Conservation (phyloP, 2,113 vertebrate species). For the Spilogale gracilis region DNA sequence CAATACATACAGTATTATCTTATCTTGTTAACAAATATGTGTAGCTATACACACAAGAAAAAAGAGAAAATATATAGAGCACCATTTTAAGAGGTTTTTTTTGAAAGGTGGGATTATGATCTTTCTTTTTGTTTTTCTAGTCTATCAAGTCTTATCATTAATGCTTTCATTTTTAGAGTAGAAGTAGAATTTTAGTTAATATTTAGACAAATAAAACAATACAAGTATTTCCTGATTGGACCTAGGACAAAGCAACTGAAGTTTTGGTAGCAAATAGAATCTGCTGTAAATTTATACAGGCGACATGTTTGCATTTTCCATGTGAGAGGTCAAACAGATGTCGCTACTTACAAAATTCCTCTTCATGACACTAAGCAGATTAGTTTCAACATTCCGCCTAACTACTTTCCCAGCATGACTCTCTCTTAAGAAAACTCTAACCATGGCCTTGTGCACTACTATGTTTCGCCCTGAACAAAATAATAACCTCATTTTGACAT, state of each 20-base stretch:
- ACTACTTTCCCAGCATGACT: neutral
- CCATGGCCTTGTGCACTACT: neutral
- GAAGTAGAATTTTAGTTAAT: neutral
- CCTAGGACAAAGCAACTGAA: neutral
- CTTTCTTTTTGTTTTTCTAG: neutral
- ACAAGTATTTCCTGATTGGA: neutral
- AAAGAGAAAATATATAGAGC: neutral
- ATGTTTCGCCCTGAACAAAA: neutral
- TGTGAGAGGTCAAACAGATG: conserved; percentile 14
- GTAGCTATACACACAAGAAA: neutral
- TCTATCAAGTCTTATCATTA: conserved; percentile 10
- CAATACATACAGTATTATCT: neutral
- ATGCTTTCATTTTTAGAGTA: neutral
- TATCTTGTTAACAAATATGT: neutral
- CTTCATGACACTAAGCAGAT: conserved; percentile 25
- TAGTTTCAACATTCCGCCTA: conserved; percentile 13
- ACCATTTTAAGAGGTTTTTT: neutral
- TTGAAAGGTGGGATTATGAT: neutral
- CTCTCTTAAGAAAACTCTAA: conserved; percentile 32
- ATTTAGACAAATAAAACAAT: neutral
- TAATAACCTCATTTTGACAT: neutral
- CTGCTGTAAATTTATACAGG: neutral
- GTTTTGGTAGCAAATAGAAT: neutral
- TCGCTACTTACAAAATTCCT: neutral
- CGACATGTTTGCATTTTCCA: conserved; percentile 15